Base-by-base conservation (phyloP, 1,140 invertebrate genomes). In the Yoshiicerus persimilis region DNA sequence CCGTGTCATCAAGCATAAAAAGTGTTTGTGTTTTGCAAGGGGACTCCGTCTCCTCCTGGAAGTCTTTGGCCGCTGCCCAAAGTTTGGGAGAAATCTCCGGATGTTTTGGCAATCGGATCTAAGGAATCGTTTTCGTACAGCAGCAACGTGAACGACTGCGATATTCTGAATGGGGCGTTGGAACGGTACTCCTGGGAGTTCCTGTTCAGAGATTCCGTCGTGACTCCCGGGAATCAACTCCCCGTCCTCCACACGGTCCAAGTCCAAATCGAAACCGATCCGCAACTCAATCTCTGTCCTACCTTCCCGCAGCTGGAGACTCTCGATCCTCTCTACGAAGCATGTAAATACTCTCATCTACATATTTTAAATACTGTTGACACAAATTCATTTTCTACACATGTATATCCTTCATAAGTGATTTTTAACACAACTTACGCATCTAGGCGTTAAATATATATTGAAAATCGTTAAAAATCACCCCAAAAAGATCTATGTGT, bases 131-230 rank as follows among this genome's bases (percentile, higher is more conserved):
- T 88, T 30, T 10, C 4, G 11, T 88, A 85, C 32, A n/a, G 32
- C 8, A 56, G 25, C 30, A 30, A 36, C 13, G 87, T 77, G 38
- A 16, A 25, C 20, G 13, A 75, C 27, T 89, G 88, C 56, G 77
- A 84, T 47, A 47, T 89, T 41, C 77, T 89, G 2, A 84, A 89
- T 16, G 13, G n/a, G 23, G 88, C 88, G 10, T 9, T 89, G 34
- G 86, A 89, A 41, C 34, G 88, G n/a, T 89, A 89, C 64, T 84
- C 47, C 23, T 66, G 64, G 64, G 62, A 75, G 10, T 75, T 89
- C 30, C 30, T 89, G 16, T 87, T 85, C 32, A 77, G 39, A 27
- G 70, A 62, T 47, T n/a, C 11, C 16, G n/a, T 30, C 20, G 20
- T 47, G 4, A 32, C 30, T 36, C 56, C 80, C 20, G 80, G 32